Percentiles rank a stretch among this genome's conserved stretches.
Evolutionary conservation across 1,140 invertebrate genomes (phyloP).

Genomic region (Microvelia longipes): DNA sequence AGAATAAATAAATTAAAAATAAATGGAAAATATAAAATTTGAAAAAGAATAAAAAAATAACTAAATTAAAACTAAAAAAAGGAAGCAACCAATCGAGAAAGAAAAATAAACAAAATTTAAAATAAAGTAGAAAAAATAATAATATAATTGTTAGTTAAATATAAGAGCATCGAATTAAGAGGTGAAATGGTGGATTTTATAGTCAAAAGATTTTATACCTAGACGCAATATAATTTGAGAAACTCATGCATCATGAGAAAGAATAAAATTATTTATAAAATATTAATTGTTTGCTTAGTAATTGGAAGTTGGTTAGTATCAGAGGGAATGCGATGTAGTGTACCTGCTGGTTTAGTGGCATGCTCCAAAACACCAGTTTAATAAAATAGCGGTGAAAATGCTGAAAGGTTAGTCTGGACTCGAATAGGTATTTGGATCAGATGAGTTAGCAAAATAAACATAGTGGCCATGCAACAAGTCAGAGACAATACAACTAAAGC

Average conservation of each 20-base stretch:
- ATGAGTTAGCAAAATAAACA: background rate
- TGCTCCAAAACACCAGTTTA: background rate
- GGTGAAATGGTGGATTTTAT: too few relatives aligned
- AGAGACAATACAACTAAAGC: background rate
- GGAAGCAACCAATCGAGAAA: background rate
- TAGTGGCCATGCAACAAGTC: background rate
- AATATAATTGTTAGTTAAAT: too few relatives aligned
- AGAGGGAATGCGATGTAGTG: constrained; percentile 3
- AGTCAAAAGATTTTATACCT: too few relatives aligned
- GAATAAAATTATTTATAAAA: too few relatives aligned
- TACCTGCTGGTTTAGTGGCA: background rate
- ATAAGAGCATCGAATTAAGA: too few relatives aligned
- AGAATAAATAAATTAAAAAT: too few relatives aligned
- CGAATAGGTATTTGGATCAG: background rate
- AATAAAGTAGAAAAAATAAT: too few relatives aligned
- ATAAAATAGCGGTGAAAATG: background rate
- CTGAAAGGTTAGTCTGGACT: background rate
- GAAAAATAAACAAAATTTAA: background rate
- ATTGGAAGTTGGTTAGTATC: background rate
- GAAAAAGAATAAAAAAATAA: background rate
- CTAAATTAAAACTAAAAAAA: background rate
- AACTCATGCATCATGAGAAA: too few relatives aligned
- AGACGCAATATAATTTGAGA: too few relatives aligned
- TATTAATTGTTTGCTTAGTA: background rate
- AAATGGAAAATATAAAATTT: too few relatives aligned